phyloP scores from a whole-genome alignment of 2,797 vertebrate species.

The Holocentrus rufus region DNA sequence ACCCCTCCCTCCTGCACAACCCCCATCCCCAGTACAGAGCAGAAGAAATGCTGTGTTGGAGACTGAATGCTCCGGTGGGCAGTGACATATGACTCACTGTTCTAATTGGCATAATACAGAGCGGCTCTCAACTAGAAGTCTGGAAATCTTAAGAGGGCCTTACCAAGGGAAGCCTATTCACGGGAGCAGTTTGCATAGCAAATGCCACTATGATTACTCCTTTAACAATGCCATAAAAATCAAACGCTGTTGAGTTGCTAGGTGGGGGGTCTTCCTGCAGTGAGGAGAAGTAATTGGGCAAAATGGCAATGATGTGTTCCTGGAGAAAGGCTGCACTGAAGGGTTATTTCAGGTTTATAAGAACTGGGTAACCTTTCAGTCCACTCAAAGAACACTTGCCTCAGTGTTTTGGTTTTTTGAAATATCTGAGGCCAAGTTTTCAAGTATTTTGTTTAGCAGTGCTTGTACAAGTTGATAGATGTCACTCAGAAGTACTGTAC shows the following conservation, averaged over 20 bases:
- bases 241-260: conserved; percentile 32
- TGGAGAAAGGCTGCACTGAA: neutral
- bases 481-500: no score
- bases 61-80: conserved; percentile 55
- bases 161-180: conserved; percentile 55
- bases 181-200: conserved; percentile 35
- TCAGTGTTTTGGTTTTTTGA: neutral
- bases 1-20: conserved; percentile 1
- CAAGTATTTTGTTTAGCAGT: neutral
- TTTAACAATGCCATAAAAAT: conserved; percentile 55
- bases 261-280: conserved; percentile 27
- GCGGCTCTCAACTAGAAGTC: conserved; percentile 57
- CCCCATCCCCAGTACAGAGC: conserved; percentile 31
- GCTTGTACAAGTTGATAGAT: neutral
- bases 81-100: conserved; percentile 76
- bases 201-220: conserved; percentile 49
- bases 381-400: neutral
- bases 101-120: conserved; percentile 71
- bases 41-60: conserved; percentile 10
- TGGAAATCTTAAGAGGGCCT: conserved; percentile 52
- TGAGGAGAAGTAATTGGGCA: conserved; percentile 12
- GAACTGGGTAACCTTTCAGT: neutral
- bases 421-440: neutral
- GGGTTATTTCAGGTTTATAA: conserved; percentile 11
- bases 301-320: conserved; percentile 30